A percentile compares a stretch with the other conserved stretches of the same genome.
Conservation (phyloP, 2,113 vertebrate species). For the Acrocephalus kingi region DNA sequence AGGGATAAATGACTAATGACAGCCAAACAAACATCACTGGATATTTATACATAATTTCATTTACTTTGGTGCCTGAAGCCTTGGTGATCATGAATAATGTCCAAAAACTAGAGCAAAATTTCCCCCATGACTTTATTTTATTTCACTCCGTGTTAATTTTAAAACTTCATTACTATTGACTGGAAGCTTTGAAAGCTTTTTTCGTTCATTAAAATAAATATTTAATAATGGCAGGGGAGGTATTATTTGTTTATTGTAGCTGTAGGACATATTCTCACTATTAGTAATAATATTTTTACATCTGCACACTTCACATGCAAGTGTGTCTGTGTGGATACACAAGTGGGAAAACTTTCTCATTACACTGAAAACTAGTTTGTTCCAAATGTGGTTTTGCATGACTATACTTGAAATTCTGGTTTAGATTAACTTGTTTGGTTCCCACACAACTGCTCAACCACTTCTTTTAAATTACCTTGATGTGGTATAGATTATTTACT, state of each 20-base stretch:
- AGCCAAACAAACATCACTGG: neutral
- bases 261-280: neutral
- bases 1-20: neutral
- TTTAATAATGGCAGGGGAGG: neutral
- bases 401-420: constrained; percentile 16
- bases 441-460: constrained; percentile 31
- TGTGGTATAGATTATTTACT: neutral
- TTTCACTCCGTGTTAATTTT: neutral
- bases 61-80: neutral
- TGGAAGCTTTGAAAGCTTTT: neutral
- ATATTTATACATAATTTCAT: neutral
- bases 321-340: neutral
- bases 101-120: neutral
- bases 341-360: neutral
- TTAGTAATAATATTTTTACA: neutral
- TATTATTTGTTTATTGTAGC: constrained; percentile 13
- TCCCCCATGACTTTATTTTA: neutral
- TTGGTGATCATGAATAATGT: neutral
- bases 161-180: neutral
- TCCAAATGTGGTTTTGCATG: constrained; percentile 6
- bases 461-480: constrained; percentile 18
- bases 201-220: neutral
- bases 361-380: neutral
- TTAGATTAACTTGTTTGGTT: constrained; percentile 11
- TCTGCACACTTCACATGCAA: neutral